These are phyloP conservation scores for Syrmaticus mikado DNA, from an alignment of 2,113 vertebrate genomes.

Conservation along the genomic window DNA sequence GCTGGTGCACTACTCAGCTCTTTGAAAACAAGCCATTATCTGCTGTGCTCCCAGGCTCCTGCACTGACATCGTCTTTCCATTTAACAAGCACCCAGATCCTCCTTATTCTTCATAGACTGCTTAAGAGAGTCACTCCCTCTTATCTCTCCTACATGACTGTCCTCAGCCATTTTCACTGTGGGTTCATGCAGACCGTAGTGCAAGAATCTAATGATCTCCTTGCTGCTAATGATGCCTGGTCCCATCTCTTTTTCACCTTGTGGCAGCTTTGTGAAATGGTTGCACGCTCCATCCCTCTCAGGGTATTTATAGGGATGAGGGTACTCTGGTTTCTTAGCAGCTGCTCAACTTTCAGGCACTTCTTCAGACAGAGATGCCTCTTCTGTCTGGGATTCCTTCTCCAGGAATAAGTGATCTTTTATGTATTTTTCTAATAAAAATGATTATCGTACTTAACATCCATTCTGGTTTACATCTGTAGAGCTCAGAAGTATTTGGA, in stretches of 20 bases:
- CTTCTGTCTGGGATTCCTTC: conserved; percentile 23
- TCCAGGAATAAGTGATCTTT: not conserved
- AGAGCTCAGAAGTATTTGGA: conserved; percentile 5
- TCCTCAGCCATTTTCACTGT: conserved; percentile 27
- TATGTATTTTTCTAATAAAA: conserved; percentile 1
- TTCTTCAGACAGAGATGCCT: not conserved
- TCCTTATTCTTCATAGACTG: conserved; percentile 62
- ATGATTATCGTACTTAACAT: not conserved
- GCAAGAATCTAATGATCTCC: conserved; percentile 58
- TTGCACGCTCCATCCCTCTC: not conserved
- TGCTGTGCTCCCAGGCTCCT: conserved; percentile 58
- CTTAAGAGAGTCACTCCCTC: conserved; percentile 39
- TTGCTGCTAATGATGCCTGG: conserved; percentile 44
- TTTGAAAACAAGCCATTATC: conserved; percentile 72
- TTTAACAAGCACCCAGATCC: conserved; percentile 69
- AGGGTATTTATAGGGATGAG: not conserved
- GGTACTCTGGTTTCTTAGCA: conserved; percentile 40
- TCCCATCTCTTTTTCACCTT: conserved; percentile 14
- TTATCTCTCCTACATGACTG: conserved; percentile 35
- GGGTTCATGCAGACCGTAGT: not conserved
- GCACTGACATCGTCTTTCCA: not conserved
- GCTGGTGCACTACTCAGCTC: conserved; percentile 37
- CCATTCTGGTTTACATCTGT: not conserved
- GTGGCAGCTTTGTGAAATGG: conserved; percentile 42
- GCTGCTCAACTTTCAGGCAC: conserved; percentile 32